Base-by-base conservation (phyloP, 2,113 vertebrate species). In the Vulpes ferrilata region DNA sequence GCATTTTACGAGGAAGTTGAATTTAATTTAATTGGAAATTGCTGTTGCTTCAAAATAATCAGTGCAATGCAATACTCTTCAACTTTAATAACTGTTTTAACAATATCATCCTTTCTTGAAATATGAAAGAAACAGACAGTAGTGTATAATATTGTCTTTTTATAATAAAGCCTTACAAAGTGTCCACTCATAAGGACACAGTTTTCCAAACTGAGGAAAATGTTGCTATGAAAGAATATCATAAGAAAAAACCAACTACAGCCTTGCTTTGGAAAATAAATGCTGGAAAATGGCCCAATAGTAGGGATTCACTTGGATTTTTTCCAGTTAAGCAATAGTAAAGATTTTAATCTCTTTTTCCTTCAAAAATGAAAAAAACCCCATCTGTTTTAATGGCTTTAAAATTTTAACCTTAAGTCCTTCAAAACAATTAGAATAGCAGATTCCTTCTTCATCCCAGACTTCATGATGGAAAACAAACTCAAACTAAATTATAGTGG, bases 231-330 rank as follows among this genome's bases (percentile, higher is more conserved):
- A 98, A 98, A 96, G 71, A 87, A 22, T 73, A 71, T 95, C 97
- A 93, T 97, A 99, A 99, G 98, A 98, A 99, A 97, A 51, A 76
- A 27, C 88, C 73, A 30, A 73, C 19, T 0, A 53, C 78, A 93
- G 4, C 38, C 32, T 93, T 91, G 65, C 48, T 96, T 94, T 93
- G 76, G 76, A 88, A 95, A 69, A 94, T 78, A 87, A 94, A 79
- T 62, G n/a, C 32, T 79, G 22, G 27, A 84, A 67, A 73, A 32
- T 62, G 22, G 2, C 15, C 65, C 38, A 69, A 59, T 65, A 84
- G 67, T 91, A 95, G 12, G 12, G 2, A 88, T 93, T 88, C 30
- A 69, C 30, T 76, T 93, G 20, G 90, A n/a, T 88, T 79, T 94
- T 97, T 27, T 73, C 20, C 23, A 59, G 5, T 25, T 74, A 74